These are phyloP conservation scores for Panthera leo DNA, from an alignment of 2,113 vertebrate species.

Conservation along the genomic window DNA sequence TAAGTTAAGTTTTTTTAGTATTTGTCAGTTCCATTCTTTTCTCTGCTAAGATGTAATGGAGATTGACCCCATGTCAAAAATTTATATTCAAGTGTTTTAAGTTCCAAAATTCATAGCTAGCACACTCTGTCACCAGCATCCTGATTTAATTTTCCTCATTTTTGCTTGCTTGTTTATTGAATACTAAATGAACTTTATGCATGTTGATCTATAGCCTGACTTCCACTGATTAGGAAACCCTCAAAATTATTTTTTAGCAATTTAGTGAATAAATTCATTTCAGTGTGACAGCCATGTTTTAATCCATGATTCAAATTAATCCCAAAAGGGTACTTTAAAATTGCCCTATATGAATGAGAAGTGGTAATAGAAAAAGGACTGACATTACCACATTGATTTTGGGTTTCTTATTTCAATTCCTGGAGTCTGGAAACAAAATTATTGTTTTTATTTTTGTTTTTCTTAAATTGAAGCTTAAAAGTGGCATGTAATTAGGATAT, in stretches of 20 bases:
- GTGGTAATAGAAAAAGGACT: constrained; percentile 1
- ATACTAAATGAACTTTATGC: constrained; percentile 71
- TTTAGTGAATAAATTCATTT: constrained; percentile 69
- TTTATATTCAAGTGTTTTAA: constrained; percentile 47
- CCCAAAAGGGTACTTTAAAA: constrained; percentile 13
- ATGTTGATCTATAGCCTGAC: constrained; percentile 66
- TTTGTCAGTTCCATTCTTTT: constrained; percentile 72
- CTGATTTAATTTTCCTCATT: constrained; percentile 43
- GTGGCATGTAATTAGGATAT: constrained; percentile 37
- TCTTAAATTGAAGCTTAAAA: constrained; percentile 54
- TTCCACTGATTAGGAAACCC: constrained; percentile 53
- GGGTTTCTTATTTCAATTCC: not conserved
- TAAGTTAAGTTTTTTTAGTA: constrained; percentile 81
- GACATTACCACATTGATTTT: not conserved
- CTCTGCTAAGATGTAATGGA: constrained; percentile 82
- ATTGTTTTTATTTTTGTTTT: constrained; percentile 7
- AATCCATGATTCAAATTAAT: constrained; percentile 66
- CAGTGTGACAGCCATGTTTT: constrained; percentile 57
- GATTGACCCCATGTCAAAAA: constrained; percentile 55
- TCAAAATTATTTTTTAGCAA: constrained; percentile 65
- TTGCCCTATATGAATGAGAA: constrained; percentile 4
- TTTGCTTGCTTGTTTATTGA: constrained; percentile 69
- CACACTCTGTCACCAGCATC: constrained; percentile 4
- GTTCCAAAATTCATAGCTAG: constrained; percentile 60
- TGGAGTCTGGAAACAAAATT: constrained; percentile 46